Base-by-base conservation (phyloP, 2,797 vertebrate species). In the Lutjanus campechanus region DNA sequence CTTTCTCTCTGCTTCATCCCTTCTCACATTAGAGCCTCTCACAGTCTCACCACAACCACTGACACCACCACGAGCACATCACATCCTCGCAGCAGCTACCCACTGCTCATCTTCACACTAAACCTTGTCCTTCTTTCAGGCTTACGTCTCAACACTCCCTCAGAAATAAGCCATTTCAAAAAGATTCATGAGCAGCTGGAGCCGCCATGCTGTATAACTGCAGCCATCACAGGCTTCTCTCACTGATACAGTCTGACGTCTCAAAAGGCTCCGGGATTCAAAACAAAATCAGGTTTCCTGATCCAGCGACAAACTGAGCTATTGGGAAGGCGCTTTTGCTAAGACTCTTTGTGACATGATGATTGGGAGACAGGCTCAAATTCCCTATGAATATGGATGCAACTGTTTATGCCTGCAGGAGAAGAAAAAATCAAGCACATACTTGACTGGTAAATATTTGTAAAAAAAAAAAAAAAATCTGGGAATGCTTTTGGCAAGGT, bases 361-460 rank as follows among this genome's bases (percentile, higher is more conserved):
- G 93, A 94, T 93, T 93, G 93, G 90, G 68, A 92, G 91, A 91
- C 93, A 86, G 93, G 85, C 91, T 92, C 81, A 91, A 89, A 93
- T 87, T 93, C 89, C 89, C 88, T 83, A 95, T 96, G 94, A 96
- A 96, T 96, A 95, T 95, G 94, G 93, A 96, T 96, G 92, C 82
- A 79, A 83, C 81, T 92, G 90, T 95, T 95, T 94, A 93, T 93
- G 92, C 91, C 90, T 92, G 64, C 40, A 88, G 89, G 89, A 91
- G 88, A 79, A 69, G 9, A 56, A 81, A 81, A 79, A 93, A 92
- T 36, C 89, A 93, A 94, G 89, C 88, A 91, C 74, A 79, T 85
- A 92, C 90, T 95, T 93, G 86, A 91, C 81, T 89, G 86, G 89
- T 93, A 94, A 91, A 93, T 93, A 89, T 94, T 92, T 92, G 83